A percentile compares a stretch with the other conserved stretches of the same genome.
These are phyloP conservation scores for Macroteleia sp. DNA, from an alignment of 2,888 invertebrate genomes.

Conservation along the genomic window DNA sequence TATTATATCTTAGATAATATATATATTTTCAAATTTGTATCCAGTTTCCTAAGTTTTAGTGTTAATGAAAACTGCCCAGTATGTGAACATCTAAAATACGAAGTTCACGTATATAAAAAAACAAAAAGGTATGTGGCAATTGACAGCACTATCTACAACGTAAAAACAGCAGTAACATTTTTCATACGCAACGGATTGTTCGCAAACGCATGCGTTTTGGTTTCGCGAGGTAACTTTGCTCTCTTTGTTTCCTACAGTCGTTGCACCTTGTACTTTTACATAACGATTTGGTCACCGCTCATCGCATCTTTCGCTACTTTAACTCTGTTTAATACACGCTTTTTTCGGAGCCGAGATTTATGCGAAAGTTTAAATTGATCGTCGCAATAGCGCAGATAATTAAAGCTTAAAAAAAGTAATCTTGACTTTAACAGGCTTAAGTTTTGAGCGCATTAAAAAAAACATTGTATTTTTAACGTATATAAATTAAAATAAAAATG, in stretches of 20 bases:
- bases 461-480: neutral
- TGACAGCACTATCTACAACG: constrained; percentile 41
- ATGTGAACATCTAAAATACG: too few relatives aligned
- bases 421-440: constrained; percentile 6
- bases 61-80: too few relatives aligned
- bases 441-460: constrained; percentile 25
- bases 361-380: constrained; percentile 55
- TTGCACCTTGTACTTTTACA: constrained; percentile 83
- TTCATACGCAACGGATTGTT: constrained; percentile 8
- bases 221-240: neutral
- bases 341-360: constrained; percentile 57
- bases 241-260: constrained; percentile 68
- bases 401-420: constrained; percentile 27
- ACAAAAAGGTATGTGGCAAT: neutral
- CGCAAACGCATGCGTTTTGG: constrained; percentile 12
- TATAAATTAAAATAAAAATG: neutral
- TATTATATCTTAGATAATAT: too few relatives aligned
- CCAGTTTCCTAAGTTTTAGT: too few relatives aligned
- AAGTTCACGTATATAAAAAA: constrained; percentile 1
- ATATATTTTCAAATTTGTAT: too few relatives aligned
- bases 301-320: constrained; percentile 59
- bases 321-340: constrained; percentile 46
- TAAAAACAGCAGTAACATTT: neutral
- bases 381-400: constrained; percentile 58
- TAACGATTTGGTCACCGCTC: constrained; percentile 63